Conservation (phyloP, 2,113 vertebrate genomes). For the Brachypteracias leptosomus region DNA sequence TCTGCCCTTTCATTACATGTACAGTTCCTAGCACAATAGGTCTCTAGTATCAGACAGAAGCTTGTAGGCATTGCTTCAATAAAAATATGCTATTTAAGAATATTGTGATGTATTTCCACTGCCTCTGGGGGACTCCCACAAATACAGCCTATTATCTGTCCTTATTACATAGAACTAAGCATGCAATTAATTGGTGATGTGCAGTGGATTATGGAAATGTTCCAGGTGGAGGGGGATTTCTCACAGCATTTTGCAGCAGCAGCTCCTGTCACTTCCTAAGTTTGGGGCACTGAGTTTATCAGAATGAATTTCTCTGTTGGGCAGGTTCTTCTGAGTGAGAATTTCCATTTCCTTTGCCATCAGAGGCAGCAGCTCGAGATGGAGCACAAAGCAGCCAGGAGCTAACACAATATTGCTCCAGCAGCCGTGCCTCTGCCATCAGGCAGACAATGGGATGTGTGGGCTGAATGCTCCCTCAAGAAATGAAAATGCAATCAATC, state of each 20-base stretch:
- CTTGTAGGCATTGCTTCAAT: not conserved
- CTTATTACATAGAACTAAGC: slow-evolving; percentile 15
- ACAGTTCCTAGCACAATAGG: not conserved
- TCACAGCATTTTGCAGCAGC: not conserved
- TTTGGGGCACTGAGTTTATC: not conserved
- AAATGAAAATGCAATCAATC: slow-evolving; percentile 37
- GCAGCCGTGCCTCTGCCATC: slow-evolving; percentile 12
- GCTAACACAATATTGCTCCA: not conserved
- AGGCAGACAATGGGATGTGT: not conserved
- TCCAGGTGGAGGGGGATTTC: slow-evolving; percentile 32
- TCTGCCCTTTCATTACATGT: not conserved
- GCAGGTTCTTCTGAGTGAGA: not conserved
- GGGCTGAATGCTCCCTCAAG: slow-evolving; percentile 34
- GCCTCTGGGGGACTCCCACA: not conserved
- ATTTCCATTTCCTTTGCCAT: slow-evolving; percentile 43
- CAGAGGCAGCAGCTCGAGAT: not conserved
- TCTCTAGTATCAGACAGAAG: not conserved
- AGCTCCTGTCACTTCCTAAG: not conserved
- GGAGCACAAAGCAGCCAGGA: not conserved
- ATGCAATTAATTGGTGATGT: slow-evolving; percentile 50
- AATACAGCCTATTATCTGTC: slow-evolving; percentile 39
- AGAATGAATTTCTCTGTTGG: not conserved
- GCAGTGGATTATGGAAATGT: slow-evolving; percentile 31
- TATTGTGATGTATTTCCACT: slow-evolving; percentile 35
- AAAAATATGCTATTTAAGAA: slow-evolving; percentile 43